Evolutionary conservation across 2,797 vertebrate species (phyloP), one percentile per base, ranked within the genome.

Genomic region (Neoniphon sammara): DNA sequence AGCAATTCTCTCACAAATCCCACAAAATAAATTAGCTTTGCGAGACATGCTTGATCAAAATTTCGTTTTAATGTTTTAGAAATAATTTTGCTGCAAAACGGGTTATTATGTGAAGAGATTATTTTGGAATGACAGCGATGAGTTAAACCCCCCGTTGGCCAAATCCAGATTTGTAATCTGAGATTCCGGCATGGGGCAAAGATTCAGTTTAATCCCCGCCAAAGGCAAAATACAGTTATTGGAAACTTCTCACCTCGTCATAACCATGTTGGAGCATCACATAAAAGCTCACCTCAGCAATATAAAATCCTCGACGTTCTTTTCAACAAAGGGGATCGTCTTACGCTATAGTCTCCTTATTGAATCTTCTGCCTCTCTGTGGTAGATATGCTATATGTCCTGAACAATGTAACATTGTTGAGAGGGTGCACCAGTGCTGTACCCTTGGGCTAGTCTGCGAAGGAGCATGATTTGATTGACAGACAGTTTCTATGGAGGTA

Each of bases 201-300:
- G 82, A 84, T 91, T 85, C 81, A 66, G 82, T 90, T 89, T 92
- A 93, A 94, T 94, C 93, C 86, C 78, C 18, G 91, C 93, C 91
- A 58, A 81, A 70, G 93, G 93, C 90, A 83, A 92, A 86, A 91
- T 65, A 66, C 80, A 87, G 91, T 91, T 91, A 94, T 92, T 93
- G 93, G 93, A 93, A 93, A 94, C 93, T 91, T 92, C 92, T 93
- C 90, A 93, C 90, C 92, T 87, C 82, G 59, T 87, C 84, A 81
- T 91, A 86, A 90, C 89, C 88, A 71, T 87, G 91, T 89, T 89
- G 65, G 46, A 91, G 78, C 88, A 71, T 84, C 86, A 86, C 89
- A 85, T 87, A 83, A 91, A 88, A 91, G 90, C 89, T 84, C 85
- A 87, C 78, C 83, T 91, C 81, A 59, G 86, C 87, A 81, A 89